Evolutionary conservation across 2,113 vertebrate genomes (phyloP).

Genomic region (Chloropsis cyanopogon): DNA sequence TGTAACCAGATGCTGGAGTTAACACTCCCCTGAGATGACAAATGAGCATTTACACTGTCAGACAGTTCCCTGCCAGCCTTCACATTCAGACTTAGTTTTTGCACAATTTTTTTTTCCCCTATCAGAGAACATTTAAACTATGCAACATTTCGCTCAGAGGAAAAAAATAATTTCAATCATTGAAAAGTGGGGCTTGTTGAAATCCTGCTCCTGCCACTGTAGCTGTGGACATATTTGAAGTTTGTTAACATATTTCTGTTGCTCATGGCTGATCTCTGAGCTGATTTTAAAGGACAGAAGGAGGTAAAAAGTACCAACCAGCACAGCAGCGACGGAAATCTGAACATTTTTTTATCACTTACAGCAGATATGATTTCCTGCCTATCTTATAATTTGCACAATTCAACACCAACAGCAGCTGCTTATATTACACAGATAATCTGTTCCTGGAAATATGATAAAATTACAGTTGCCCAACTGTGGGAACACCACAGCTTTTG

Average conservation of each 20-base stretch:
- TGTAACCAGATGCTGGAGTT: neutral
- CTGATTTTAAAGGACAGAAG: neutral
- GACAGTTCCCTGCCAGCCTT: neutral
- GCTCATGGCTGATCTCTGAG: neutral
- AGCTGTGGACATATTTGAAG: neutral
- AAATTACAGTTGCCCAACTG: neutral
- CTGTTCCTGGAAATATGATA: neutral
- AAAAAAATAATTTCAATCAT: neutral
- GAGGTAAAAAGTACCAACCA: neutral
- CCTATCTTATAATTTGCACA: neutral
- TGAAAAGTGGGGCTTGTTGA: neutral
- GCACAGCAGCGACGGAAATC: neutral
- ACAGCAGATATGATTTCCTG: neutral
- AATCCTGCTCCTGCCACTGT: neutral
- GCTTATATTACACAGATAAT: neutral
- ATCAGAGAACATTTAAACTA: neutral
- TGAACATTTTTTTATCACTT: neutral
- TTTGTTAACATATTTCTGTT: fast-evolving
- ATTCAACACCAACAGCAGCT: neutral
- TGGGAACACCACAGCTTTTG: neutral
- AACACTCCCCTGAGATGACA: neutral
- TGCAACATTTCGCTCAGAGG: neutral
- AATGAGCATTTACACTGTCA: neutral
- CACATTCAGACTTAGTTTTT: neutral
- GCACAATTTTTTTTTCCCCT: neutral